Percentiles rank a stretch among this genome's conserved stretches.
Conservation (phyloP, 2,888 invertebrate genomes). For the Mesodorylaimus sp. region DNA sequence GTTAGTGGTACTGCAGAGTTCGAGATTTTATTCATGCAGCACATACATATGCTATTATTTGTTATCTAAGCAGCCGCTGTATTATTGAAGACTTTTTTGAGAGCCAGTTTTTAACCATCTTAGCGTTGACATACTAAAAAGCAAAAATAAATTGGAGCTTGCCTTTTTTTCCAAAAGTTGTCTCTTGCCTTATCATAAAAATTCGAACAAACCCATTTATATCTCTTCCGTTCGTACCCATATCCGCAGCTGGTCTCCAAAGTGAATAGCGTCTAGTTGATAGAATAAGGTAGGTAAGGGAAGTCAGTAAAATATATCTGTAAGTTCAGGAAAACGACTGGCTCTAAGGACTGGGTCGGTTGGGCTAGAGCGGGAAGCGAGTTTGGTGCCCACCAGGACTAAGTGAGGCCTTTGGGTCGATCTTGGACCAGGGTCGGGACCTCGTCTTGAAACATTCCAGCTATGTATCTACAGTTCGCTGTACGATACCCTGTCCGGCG, state of each 20-base stretch:
- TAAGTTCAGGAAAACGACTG: conserved; percentile 50
- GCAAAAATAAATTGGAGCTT: too few relatives aligned
- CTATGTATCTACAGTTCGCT: conserved; percentile 19
- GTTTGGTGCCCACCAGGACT: conserved; percentile 25
- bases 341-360: conserved; percentile 49
- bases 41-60: too few relatives aligned
- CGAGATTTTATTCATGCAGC: too few relatives aligned
- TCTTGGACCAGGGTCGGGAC: conserved; percentile 22
- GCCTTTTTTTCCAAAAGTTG: too few relatives aligned
- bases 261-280: conserved; percentile 37
- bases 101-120: too few relatives aligned
- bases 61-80: too few relatives aligned
- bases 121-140: too few relatives aligned
- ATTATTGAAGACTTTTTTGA: too few relatives aligned
- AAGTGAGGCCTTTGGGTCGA: conserved; percentile 19
- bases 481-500: conserved; percentile 36
- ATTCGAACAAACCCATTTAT: conserved; percentile 31
- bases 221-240: conserved; percentile 44
- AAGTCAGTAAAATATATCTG: conserved; percentile 35
- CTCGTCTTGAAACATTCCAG: conserved; percentile 26
- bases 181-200: conserved; percentile 32
- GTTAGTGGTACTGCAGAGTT: too few relatives aligned
- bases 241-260: conserved; percentile 58
- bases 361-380: conserved; percentile 41
- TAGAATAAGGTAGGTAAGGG: conserved; percentile 25